Conservation (phyloP, 2,888 invertebrate genomes). For the Parnassius mnemosyne region DNA sequence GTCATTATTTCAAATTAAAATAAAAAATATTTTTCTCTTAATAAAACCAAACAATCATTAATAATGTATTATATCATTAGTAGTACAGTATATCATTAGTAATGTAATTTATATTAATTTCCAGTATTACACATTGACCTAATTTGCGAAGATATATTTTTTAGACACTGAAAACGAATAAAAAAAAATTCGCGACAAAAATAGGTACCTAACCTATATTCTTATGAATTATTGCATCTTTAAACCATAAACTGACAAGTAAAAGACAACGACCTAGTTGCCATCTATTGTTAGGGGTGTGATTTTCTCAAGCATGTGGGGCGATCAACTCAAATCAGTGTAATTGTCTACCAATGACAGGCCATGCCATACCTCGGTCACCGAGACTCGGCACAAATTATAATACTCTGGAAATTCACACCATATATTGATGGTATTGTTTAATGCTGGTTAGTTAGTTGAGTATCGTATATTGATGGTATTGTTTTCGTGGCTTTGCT, state of each 20-base stretch:
- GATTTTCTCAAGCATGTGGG: constrained; percentile 65
- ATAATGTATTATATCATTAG: too few relatives aligned
- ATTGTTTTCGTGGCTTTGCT: too few relatives aligned
- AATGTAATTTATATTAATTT: too few relatives aligned
- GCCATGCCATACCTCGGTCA: constrained; percentile 1
- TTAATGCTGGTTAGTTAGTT: too few relatives aligned
- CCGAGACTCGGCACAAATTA: not conserved
- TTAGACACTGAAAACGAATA: not conserved
- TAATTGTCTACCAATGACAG: constrained; percentile 16
- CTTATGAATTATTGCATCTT: not conserved
- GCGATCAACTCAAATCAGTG: constrained; percentile 37
- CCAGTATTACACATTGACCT: too few relatives aligned
- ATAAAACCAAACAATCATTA: too few relatives aligned
- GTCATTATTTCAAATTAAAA: too few relatives aligned
- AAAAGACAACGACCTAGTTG: constrained; percentile 57
- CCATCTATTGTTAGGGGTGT: constrained; percentile 49
- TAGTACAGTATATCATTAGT: too few relatives aligned
- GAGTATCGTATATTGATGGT: too few relatives aligned
- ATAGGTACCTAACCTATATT: not conserved
- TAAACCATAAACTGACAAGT: not conserved
- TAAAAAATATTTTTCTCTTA: too few relatives aligned
- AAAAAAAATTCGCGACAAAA: not conserved
- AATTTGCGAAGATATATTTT: too few relatives aligned
- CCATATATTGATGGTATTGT: not conserved
- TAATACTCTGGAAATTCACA: not conserved